phyloP scores from a whole-genome alignment of 2,113 vertebrate species.

The Otis tarda region DNA sequence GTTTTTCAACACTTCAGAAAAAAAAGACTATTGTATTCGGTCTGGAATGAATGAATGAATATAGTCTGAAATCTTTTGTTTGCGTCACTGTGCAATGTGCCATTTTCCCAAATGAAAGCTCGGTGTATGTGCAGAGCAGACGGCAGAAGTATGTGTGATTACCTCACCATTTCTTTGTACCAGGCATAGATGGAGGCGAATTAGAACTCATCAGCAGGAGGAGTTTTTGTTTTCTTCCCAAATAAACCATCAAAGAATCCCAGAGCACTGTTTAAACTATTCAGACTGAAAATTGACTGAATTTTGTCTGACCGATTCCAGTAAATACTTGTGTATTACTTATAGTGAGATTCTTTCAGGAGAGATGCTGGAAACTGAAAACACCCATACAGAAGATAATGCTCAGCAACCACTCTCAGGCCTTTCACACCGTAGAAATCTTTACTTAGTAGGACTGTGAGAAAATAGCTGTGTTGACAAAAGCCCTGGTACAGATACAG shows the following conservation, averaged over 20 bases:
- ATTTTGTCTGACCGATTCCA: not conserved
- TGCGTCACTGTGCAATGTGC: slow-evolving; percentile 19
- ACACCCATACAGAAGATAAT: not conserved
- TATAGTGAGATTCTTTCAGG: not conserved
- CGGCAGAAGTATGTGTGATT: slow-evolving; percentile 37
- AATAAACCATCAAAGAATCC: slow-evolving; percentile 7
- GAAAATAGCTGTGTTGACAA: not conserved
- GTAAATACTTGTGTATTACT: slow-evolving; percentile 10
- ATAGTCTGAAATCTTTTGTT: slow-evolving; percentile 36
- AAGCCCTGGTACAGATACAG: not conserved
- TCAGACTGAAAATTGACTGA: slow-evolving; percentile 30
- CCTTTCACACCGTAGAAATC: not conserved
- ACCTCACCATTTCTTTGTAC: slow-evolving; percentile 31
- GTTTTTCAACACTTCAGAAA: slow-evolving; percentile 33
- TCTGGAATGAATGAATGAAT: slow-evolving; percentile 14
- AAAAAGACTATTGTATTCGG: slow-evolving; percentile 8
- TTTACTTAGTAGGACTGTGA: not conserved
- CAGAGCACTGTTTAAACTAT: slow-evolving; percentile 4
- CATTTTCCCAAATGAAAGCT: slow-evolving; percentile 47
- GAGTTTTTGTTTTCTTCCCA: slow-evolving; percentile 4
- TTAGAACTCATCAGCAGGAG: slow-evolving; percentile 47
- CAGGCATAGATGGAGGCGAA: not conserved
- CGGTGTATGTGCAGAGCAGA: not conserved
- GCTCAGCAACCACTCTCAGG: not conserved
- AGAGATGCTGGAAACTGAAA: not conserved